Conservation (phyloP, 2,113 vertebrate genomes). For the Engystomops pustulosus region DNA sequence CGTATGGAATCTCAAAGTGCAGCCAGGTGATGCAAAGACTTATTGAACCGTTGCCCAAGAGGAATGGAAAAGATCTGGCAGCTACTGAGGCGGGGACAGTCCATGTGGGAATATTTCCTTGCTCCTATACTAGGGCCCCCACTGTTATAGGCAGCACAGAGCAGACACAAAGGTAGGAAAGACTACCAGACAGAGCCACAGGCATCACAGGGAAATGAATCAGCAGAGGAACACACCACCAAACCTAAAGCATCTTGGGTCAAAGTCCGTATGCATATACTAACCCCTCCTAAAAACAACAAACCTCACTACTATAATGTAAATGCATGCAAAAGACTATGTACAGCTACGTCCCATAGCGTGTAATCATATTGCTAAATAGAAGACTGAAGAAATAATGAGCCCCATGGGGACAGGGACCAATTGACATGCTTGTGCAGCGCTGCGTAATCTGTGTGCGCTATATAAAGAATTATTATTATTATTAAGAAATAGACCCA, state of each 20-base stretch:
- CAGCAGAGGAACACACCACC: not conserved
- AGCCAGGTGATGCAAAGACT: constrained; percentile 35
- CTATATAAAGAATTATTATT: no score
- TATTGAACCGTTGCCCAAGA: constrained; percentile 57
- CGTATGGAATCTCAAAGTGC: constrained; percentile 54
- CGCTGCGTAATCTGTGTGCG: no score
- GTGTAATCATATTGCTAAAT: no score
- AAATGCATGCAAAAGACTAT: no score
- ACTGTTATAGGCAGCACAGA: not conserved
- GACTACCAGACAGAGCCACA: constrained; percentile 2
- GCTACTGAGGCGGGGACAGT: constrained; percentile 46
- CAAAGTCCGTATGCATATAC: not conserved
- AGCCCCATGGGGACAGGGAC: no score
- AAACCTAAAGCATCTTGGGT: not conserved
- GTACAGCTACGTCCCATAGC: no score
- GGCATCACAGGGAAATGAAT: not conserved
- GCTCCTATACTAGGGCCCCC: constrained; percentile 22
- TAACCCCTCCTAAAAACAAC: not conserved
- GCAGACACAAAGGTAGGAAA: constrained; percentile 2
- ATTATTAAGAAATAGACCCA: no score
- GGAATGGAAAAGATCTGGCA: constrained; percentile 51
- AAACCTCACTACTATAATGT: no score
- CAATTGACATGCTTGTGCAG: no score
- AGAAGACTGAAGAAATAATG: no score
- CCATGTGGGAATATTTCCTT: constrained; percentile 54